Evolutionary conservation across 2,888 invertebrate species (phyloP).

Genomic region (Frankliniella fusca): DNA sequence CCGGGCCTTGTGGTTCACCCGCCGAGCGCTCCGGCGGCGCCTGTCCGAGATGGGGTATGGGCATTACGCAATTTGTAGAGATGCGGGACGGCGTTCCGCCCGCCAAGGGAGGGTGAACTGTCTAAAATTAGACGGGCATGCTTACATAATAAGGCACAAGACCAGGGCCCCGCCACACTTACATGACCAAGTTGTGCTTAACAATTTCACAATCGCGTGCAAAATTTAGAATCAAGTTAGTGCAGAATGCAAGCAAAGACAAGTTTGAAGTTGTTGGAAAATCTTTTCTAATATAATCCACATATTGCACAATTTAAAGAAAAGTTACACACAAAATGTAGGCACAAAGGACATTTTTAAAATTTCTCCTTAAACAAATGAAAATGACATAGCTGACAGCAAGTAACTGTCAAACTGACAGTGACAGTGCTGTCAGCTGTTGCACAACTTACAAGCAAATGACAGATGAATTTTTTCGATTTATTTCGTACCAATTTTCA

Average conservation of each 20-base stretch:
- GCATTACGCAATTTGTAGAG: neutral
- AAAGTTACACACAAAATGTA: no score
- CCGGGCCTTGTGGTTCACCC: neutral
- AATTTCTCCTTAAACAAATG: neutral
- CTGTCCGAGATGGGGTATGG: neutral
- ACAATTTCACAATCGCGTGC: neutral
- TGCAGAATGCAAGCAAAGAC: neutral
- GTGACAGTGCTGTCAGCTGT: neutral
- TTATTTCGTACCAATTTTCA: neutral
- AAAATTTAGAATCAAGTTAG: neutral
- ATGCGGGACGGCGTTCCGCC: neutral
- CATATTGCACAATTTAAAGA: no score
- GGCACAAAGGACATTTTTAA: neutral
- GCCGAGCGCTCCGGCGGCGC: neutral
- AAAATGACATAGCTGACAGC: neutral
- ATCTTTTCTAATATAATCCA: no score
- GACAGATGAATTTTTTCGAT: neutral
- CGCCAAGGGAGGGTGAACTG: neutral
- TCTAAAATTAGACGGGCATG: neutral
- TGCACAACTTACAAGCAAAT: neutral
- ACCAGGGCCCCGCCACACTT: neutral
- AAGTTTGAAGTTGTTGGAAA: neutral
- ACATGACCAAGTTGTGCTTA: neutral
- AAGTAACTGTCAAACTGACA: neutral
- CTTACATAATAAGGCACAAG: slow-evolving; percentile 12